Conservation (phyloP, 2,888 invertebrate species). For the Gibbula magus region DNA sequence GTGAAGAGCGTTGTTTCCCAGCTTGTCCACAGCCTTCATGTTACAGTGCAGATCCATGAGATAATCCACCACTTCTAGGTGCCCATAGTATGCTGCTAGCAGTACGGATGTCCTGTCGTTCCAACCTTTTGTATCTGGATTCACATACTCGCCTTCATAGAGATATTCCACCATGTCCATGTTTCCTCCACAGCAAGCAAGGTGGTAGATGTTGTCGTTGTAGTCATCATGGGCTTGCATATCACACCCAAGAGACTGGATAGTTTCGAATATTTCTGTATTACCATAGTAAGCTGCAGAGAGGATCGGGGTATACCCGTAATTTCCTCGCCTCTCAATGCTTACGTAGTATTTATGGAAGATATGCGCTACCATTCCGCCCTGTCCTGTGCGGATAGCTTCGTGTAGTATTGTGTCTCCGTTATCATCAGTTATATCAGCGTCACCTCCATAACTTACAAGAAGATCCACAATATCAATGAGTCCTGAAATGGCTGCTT, state of each 20-base stretch:
- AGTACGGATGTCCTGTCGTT: no score
- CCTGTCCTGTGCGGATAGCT: not conserved
- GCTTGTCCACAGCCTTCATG: no score
- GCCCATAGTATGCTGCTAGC: no score
- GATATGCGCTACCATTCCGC: not conserved
- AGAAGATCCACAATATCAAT: not conserved
- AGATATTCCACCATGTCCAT: not conserved
- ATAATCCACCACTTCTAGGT: no score
- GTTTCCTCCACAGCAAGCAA: not conserved
- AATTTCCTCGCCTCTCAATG: not conserved
- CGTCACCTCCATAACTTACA: not conserved
- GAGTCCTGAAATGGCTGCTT: not conserved
- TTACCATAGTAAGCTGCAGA: not conserved
- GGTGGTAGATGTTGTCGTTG: not conserved
- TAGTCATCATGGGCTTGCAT: not conserved
- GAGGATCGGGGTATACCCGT: not conserved
- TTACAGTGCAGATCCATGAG: no score
- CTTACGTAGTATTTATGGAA: not conserved
- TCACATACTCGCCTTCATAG: no score
- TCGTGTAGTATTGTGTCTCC: not conserved
- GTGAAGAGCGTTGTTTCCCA: no score
- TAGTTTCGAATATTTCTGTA: not conserved
- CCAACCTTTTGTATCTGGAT: no score
- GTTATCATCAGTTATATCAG: not conserved
- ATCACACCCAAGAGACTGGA: not conserved